A percentile compares a stretch with the other conserved stretches of the same genome.
These are phyloP conservation scores for Lathamus discolor DNA, from an alignment of 2,113 vertebrate genomes.

Conservation along the genomic window DNA sequence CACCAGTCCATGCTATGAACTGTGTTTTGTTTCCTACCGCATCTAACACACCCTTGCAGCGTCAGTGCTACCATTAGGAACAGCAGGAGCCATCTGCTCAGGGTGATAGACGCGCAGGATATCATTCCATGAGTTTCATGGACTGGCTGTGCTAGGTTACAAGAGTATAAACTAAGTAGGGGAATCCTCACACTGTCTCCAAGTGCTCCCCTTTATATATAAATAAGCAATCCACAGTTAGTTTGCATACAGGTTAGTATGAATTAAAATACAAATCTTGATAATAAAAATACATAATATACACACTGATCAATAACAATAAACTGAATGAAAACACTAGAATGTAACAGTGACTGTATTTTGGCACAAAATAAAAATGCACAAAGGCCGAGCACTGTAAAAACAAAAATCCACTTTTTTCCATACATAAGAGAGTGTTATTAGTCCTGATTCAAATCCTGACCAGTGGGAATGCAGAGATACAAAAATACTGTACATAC, in stretches of 20 bases:
- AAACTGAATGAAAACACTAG: slow-evolving; percentile 41
- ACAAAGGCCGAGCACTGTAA: slow-evolving; percentile 11
- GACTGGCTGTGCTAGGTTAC: neutral
- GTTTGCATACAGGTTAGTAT: slow-evolving; percentile 46
- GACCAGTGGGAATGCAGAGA: slow-evolving; percentile 37
- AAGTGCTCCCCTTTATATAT: slow-evolving; percentile 33
- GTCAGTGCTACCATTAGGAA: neutral
- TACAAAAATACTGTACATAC: slow-evolving; percentile 66
- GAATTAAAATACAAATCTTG: slow-evolving; percentile 58
- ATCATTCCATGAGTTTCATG: neutral
- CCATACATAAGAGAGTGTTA: neutral
- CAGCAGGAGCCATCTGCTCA: neutral
- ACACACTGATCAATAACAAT: slow-evolving; percentile 28
- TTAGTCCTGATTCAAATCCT: slow-evolving; percentile 32
- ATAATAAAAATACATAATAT: slow-evolving; percentile 63
- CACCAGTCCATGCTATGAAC: neutral
- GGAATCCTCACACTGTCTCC: slow-evolving; percentile 35
- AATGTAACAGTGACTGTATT: slow-evolving; percentile 41
- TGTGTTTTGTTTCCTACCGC: neutral
- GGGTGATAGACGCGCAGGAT: neutral
- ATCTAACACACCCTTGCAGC: neutral
- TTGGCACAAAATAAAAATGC: slow-evolving; percentile 64
- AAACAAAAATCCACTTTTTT: slow-evolving; percentile 14
- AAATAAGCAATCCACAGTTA: slow-evolving; percentile 48
- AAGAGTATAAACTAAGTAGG: slow-evolving; percentile 28